Evolutionary conservation across 2,113 vertebrate genomes (phyloP), one percentile per base, ranked within the genome.

Genomic region (Dipodomys ordii): DNA sequence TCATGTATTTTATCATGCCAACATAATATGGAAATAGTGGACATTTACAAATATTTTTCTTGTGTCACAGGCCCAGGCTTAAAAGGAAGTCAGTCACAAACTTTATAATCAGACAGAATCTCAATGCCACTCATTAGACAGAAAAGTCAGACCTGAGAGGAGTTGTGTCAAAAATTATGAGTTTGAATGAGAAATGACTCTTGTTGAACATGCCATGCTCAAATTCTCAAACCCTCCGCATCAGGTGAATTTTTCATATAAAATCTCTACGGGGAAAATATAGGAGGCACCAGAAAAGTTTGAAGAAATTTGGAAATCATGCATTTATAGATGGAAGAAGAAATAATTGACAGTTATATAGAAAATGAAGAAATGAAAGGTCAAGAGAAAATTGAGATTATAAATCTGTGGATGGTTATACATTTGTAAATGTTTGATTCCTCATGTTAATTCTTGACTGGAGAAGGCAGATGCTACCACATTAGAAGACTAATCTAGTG

Each of bases 271-370:
- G 2, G 57, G 10, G 39, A 74, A 20, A 60, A 74, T 84, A 57
- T 60, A 85, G 82, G 25, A 72, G 10, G 73, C 84, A 77, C 49
- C 15, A 87, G 53, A 90, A 23, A 46, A 10, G 60, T 15, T 69
- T 18, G 64, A 22, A 18, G 46, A 87, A 13, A 25, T 92, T 92
- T 77, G 16, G 25, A 88, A 93, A 28, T 35, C 53, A 57, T 67
- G 22, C 32, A 72, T 57, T 72, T 76, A 30, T 23, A 76, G 18
- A 4, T 49, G 16, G n/a, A 90, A 81, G 9, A 35, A 90, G 22
- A 92, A 86, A 79, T 85, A 79, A 39, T 91, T 80, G 16, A n/a
- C 49, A 88, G 49, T 87, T 76, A 0, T 88, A 87, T 44, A 69
- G 2, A 93, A 78, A 83, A 3, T 67, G 2, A 77, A 91, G 39